These are phyloP conservation scores for Penaeus vannamei DNA, from an alignment of 1,140 invertebrate genomes.

Conservation along the genomic window DNA sequence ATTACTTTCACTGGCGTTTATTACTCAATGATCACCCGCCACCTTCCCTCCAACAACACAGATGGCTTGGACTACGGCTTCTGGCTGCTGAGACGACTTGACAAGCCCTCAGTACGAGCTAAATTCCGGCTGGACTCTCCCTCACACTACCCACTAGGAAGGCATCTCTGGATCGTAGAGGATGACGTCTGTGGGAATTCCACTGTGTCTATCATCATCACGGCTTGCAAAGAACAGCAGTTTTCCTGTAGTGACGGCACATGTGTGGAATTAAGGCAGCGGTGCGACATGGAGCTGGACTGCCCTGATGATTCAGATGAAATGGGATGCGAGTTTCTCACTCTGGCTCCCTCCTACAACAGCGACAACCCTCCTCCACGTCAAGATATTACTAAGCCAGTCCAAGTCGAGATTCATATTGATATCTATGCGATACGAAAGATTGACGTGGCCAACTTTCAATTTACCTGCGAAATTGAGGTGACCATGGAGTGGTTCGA, in stretches of 20 bases:
- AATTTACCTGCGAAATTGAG: background rate
- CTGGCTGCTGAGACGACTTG: background rate
- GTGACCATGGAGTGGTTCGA: background rate
- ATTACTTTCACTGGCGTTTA: background rate
- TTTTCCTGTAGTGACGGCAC: slow-evolving; percentile 43
- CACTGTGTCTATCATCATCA: background rate
- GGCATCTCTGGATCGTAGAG: background rate
- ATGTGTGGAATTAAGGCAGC: slow-evolving; percentile 88
- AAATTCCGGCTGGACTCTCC: background rate
- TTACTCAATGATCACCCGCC: background rate
- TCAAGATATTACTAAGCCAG: background rate
- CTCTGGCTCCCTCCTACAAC: background rate
- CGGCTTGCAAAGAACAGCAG: background rate
- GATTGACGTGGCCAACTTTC: slow-evolving; percentile 1
- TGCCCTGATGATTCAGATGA: slow-evolving; percentile 88
- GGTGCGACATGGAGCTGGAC: slow-evolving; percentile 86
- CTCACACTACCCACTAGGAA: background rate
- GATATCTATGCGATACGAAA: background rate
- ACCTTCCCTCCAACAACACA: background rate
- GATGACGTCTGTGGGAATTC: background rate
- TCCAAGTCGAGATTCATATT: background rate
- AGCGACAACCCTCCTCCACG: background rate
- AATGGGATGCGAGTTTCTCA: slow-evolving; percentile 74
- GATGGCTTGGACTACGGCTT: background rate
- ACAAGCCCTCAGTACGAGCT: background rate